These are phyloP conservation scores for Pelagia noctiluca DNA, from an alignment of 30 jellyfish, hydroid and myxozoan genomes.

Conservation along the genomic window DNA sequence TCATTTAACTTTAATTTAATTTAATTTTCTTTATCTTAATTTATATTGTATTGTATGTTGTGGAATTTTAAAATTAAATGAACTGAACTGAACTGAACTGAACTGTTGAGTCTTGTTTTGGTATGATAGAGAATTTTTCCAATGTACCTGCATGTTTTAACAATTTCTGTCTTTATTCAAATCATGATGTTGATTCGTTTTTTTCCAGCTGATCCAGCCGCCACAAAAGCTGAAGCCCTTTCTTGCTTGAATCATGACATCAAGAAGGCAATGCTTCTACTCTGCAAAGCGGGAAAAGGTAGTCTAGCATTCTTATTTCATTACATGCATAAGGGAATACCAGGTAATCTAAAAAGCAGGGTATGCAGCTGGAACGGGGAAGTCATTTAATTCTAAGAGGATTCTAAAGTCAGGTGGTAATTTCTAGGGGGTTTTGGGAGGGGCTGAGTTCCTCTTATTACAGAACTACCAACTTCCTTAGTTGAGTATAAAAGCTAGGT, in stretches of 20 bases:
- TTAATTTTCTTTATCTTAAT: neutral
- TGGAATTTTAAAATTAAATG: too few relatives aligned
- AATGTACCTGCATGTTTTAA: too few relatives aligned
- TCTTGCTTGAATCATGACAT: slow-evolving; percentile 42
- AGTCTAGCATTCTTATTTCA: neutral
- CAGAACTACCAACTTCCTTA: too few relatives aligned
- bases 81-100: neutral
- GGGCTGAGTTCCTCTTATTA: too few relatives aligned
- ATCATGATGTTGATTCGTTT: neutral
- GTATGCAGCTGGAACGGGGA: neutral
- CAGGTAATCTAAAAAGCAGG: neutral
- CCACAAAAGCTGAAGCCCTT: slow-evolving; percentile 30
- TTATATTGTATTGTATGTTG: neutral
- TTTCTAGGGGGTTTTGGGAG: too few relatives aligned
- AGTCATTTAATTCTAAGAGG: neutral
- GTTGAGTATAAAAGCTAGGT: too few relatives aligned
- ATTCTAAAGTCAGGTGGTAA: neutral
- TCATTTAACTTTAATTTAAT: too few relatives aligned
- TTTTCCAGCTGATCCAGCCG: slow-evolving; percentile 28
- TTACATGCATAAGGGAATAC: neutral
- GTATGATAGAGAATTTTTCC: neutral
- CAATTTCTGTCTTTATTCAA: neutral
- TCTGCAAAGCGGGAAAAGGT: slow-evolving; percentile 70
- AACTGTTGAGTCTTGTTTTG: neutral
- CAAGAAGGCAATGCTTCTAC: slow-evolving; percentile 35